Evolutionary conservation across 2,113 vertebrate species (phyloP).

Genomic region (Ornithorhynchus anatinus): DNA sequence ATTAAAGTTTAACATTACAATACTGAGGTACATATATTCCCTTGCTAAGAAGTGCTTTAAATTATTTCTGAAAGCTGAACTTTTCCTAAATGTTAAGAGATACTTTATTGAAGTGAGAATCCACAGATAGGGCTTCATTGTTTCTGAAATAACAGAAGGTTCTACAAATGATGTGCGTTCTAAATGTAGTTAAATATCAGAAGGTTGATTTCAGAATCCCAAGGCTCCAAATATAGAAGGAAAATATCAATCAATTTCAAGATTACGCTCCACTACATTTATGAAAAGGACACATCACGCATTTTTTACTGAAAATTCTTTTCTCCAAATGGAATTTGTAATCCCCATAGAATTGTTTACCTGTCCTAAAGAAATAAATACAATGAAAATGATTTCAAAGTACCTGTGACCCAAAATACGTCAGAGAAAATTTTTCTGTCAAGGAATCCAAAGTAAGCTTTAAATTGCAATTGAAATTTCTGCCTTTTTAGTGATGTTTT

Average conservation of each 20-base stretch:
- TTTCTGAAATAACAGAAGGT: background rate
- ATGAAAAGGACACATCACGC: background rate
- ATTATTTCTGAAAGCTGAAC: constrained; percentile 15
- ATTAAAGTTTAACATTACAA: background rate
- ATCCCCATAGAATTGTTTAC: background rate
- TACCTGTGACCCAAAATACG: background rate
- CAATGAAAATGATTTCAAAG: background rate
- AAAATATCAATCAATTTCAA: background rate
- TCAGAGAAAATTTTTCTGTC: background rate
- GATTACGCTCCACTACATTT: constrained; percentile 1
- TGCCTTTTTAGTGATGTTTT: too few relatives aligned
- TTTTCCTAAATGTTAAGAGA: constrained; percentile 24
- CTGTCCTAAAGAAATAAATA: background rate
- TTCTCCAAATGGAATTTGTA: background rate
- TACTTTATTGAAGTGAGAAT: constrained; percentile 3
- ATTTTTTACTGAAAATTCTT: background rate
- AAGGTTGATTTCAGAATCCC: constrained; percentile 17
- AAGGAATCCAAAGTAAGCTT: too few relatives aligned
- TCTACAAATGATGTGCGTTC: background rate
- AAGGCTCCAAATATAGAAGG: background rate
- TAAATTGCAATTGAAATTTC: too few relatives aligned
- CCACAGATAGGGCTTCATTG: background rate
- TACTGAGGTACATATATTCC: background rate
- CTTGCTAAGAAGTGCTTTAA: constrained; percentile 6
- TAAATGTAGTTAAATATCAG: constrained; percentile 36